Percentiles rank a stretch among this genome's conserved stretches.
Conservation (phyloP, 2,113 vertebrate genomes). For the Parus major region DNA sequence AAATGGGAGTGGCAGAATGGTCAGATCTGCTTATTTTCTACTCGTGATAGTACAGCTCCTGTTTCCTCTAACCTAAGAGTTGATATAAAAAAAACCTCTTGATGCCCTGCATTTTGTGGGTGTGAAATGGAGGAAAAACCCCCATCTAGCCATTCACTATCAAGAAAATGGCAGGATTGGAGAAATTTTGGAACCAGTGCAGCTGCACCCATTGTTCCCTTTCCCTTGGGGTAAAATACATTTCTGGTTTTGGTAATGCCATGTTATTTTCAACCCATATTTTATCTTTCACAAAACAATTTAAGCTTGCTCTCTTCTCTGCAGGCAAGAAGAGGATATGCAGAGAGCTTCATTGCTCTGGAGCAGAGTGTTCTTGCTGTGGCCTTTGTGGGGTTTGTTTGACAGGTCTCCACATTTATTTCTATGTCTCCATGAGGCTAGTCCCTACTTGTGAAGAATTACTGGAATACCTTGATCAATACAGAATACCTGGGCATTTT, state of each 20-base stretch:
- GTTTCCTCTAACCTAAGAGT: background rate
- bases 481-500: background rate
- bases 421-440: background rate
- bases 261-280: background rate
- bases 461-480: background rate
- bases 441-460: background rate
- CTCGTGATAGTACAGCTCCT: background rate
- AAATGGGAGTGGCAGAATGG: background rate
- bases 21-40: background rate
- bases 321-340: background rate
- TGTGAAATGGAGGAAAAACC: background rate
- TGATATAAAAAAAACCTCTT: background rate
- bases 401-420: background rate
- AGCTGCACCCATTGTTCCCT: background rate
- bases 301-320: background rate
- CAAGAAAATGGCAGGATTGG: background rate
- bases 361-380: background rate
- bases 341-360: background rate
- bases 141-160: background rate
- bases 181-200: background rate
- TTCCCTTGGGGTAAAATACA: background rate
- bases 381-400: background rate
- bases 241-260: background rate
- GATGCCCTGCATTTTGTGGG: background rate
- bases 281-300: background rate